These are phyloP conservation scores for Cantharis rufa DNA, from an alignment of 2,888 invertebrate genomes.

Conservation along the genomic window DNA sequence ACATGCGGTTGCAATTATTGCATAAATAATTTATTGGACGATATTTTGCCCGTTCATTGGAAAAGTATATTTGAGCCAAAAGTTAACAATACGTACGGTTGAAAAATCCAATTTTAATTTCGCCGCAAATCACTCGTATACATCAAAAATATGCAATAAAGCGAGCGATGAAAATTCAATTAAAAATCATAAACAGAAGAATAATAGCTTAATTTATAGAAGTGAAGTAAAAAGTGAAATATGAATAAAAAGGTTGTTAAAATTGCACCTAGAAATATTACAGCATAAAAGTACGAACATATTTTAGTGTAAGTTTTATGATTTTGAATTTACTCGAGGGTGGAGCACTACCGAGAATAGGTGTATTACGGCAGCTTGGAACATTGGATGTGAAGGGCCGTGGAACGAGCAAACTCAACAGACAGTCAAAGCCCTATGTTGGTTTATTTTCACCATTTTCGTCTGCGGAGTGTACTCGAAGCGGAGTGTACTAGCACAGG, in stretches of 20 bases:
- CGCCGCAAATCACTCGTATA: background rate
- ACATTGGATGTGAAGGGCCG: constrained; percentile 12
- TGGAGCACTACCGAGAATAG: background rate
- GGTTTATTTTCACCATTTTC: constrained; percentile 27
- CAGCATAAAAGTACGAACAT: background rate
- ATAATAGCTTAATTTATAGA: constrained; percentile 7
- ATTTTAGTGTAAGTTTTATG: constrained; percentile 20
- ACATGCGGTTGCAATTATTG: background rate
- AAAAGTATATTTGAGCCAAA: background rate
- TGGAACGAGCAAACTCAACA: constrained; percentile 15
- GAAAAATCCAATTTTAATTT: constrained; percentile 9
- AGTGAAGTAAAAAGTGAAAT: background rate
- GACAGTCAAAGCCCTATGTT: constrained; percentile 17
- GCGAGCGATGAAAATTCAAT: constrained; percentile 11
- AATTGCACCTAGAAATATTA: constrained; percentile 5
- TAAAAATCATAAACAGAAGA: constrained; percentile 15
- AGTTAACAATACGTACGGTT: background rate
- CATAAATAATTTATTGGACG: background rate
- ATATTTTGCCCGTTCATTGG: background rate
- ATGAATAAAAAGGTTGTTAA: constrained; percentile 5
- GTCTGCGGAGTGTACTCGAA: constrained; percentile 7
- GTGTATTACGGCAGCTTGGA: background rate
- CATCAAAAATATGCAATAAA: background rate
- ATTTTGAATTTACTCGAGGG: constrained; percentile 3
- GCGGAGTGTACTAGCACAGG: constrained; percentile 27